Evolutionary conservation across 2,113 vertebrate species (phyloP).

Genomic region (Manacus vitellinus): DNA sequence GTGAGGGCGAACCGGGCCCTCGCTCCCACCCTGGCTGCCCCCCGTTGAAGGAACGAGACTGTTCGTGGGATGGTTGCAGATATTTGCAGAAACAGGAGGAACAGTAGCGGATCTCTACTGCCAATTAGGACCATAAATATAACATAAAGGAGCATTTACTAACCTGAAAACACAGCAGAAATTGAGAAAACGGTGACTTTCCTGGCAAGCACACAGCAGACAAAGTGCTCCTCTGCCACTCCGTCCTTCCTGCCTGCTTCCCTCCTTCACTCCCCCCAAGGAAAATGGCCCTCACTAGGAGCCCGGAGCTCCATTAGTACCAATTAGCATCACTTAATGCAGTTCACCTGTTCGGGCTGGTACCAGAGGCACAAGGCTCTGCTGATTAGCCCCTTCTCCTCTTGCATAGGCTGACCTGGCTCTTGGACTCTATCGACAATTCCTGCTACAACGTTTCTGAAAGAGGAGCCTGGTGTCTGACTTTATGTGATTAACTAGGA

Average conservation of each 20-base stretch:
- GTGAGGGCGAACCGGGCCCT: rapidly evolving
- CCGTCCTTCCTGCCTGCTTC: neutral
- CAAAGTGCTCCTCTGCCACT: neutral
- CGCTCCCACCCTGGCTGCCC: neutral
- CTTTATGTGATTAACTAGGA: neutral
- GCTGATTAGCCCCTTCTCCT: neutral
- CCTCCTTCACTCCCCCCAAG: neutral
- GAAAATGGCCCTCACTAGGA: neutral
- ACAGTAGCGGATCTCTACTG: neutral
- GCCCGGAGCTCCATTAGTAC: neutral
- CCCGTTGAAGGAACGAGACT: neutral
- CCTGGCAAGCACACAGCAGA: neutral
- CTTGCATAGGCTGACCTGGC: neutral
- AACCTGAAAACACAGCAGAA: neutral
- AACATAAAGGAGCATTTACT: neutral
- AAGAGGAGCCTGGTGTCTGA: neutral
- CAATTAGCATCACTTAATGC: neutral
- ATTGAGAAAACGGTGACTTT: neutral
- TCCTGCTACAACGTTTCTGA: neutral
- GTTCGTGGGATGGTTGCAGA: rapidly evolving
- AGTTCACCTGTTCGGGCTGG: neutral
- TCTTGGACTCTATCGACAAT: neutral
- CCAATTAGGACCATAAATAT: neutral
- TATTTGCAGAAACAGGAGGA: neutral
- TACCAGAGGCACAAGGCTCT: neutral